Base-by-base conservation (phyloP, 2,888 invertebrate genomes). In the Cerastis leucographa region DNA sequence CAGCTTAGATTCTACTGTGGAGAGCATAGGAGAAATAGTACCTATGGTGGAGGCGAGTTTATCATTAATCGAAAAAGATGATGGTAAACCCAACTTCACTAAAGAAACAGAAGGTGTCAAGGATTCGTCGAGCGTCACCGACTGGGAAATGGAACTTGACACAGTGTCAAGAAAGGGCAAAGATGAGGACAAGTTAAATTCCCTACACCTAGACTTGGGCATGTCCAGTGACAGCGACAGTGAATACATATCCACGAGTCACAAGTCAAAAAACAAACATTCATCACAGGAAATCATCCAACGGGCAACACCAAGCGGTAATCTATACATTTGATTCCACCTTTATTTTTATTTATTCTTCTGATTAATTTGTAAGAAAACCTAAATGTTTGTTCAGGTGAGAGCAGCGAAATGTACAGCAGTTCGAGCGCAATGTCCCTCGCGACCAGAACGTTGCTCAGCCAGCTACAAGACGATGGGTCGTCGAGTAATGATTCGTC, bases 141-240 rank as follows among this genome's bases (percentile, higher is more conserved):
- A 97, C 86, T 97, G 97, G 97, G 97, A 97, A 90, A 97, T 97
- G 94, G 97, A 97, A 88, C 90, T 97, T 64, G 97, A 97, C 80
- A 96, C 97, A 54, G 97, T 94, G 29, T 89, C 94, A n/a, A 91
- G 93, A 49, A 96, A 96, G 80, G 94, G 93, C 29, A 96, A 96
- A 86, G 94, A 94, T 69, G 96, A 96, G 66, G 95, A 96, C 74
- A 96, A 96, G 85, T 88, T 96, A 72, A 96, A 96, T 87, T 96
- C 96, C 19, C 89, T 97, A 86, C 96, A 96, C 81, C 85, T 97
- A 75, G 97, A 97, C 83, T 89, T 97, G 74, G 97, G 97, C 67
- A 97, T 97, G 96, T 97, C 97, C 25, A 97, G 97, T 85, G 97
- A 96, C 77, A 96, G 97, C 87, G 97, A 97, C 73, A 92, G 89